Conservation (phyloP, 2,888 invertebrate genomes). For the Polydrusus pterygomalis region DNA sequence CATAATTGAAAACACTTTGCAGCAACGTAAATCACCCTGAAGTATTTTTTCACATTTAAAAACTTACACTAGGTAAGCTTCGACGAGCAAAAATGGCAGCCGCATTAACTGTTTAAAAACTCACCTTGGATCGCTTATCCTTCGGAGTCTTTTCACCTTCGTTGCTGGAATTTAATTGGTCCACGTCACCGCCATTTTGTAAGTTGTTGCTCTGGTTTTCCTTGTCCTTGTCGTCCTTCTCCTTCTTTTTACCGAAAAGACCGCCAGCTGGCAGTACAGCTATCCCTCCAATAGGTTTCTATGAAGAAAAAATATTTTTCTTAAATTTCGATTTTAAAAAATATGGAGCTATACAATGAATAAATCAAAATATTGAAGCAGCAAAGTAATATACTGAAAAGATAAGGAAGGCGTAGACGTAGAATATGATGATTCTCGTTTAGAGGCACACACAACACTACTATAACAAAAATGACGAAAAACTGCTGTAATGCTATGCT, state of each 20-base stretch:
- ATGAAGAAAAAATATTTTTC: slow-evolving; percentile 41
- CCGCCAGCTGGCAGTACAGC: slow-evolving; percentile 86
- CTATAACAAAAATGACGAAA: slow-evolving; percentile 14
- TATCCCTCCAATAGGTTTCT: slow-evolving; percentile 91
- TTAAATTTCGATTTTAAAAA: not conserved
- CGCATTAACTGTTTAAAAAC: slow-evolving; percentile 41
- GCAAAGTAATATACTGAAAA: slow-evolving; percentile 29
- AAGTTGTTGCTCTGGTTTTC: slow-evolving; percentile 71
- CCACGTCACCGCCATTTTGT: slow-evolving; percentile 70
- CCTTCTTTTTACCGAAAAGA: slow-evolving; percentile 75
- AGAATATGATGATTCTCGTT: slow-evolving; percentile 8
- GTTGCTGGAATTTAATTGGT: slow-evolving; percentile 66
- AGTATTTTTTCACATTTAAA: too few relatives aligned
- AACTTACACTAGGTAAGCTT: too few relatives aligned
- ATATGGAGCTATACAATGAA: slow-evolving; percentile 2
- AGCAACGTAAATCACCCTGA: too few relatives aligned
- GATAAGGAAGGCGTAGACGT: slow-evolving; percentile 14
- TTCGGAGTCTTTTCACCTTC: slow-evolving; percentile 70
- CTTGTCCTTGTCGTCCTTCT: slow-evolving; percentile 77
- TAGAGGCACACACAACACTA: slow-evolving; percentile 24
- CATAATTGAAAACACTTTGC: too few relatives aligned
- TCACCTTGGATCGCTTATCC: slow-evolving; percentile 74
- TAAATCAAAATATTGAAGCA: slow-evolving; percentile 23
- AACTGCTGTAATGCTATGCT: slow-evolving; percentile 32
- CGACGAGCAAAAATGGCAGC: too few relatives aligned